Conservation (phyloP, 2,113 vertebrate species). For the Brachypodius melanocephalos region DNA sequence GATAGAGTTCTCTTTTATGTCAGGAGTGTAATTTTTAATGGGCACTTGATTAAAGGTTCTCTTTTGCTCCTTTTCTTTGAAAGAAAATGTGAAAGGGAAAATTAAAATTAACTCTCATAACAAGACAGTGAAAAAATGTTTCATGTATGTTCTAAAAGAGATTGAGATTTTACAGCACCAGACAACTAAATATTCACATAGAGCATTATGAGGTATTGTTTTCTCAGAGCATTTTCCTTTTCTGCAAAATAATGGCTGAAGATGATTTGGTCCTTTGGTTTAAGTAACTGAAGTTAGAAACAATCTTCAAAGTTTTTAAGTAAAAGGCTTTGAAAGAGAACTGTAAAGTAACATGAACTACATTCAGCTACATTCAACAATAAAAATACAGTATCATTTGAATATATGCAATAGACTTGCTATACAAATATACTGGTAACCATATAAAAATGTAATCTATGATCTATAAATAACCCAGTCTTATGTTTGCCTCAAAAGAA, state of each 20-base stretch:
- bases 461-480: not conserved
- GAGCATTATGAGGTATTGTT: not conserved
- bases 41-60: slow-evolving; percentile 36
- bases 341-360: not conserved
- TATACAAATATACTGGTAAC: not conserved
- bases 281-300: not conserved
- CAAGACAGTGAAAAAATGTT: not conserved
- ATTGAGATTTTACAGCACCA: not conserved
- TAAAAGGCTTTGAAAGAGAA: not conserved
- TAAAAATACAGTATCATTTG: not conserved
- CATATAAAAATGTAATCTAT: not conserved
- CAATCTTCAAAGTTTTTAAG: not conserved
- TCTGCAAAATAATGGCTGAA: not conserved
- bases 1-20: slow-evolving; percentile 20
- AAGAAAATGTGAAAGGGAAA: slow-evolving; percentile 10
- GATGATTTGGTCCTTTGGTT: not conserved
- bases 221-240: not conserved
- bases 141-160: not conserved
- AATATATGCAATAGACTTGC: not conserved
- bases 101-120: not conserved
- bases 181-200: not conserved
- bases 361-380: not conserved
- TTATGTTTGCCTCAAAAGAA: not conserved
- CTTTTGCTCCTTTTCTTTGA: not conserved
- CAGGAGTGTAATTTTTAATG: slow-evolving; percentile 35